Conservation (phyloP, 2,888 invertebrate genomes). For the Leptothorax acervorum region DNA sequence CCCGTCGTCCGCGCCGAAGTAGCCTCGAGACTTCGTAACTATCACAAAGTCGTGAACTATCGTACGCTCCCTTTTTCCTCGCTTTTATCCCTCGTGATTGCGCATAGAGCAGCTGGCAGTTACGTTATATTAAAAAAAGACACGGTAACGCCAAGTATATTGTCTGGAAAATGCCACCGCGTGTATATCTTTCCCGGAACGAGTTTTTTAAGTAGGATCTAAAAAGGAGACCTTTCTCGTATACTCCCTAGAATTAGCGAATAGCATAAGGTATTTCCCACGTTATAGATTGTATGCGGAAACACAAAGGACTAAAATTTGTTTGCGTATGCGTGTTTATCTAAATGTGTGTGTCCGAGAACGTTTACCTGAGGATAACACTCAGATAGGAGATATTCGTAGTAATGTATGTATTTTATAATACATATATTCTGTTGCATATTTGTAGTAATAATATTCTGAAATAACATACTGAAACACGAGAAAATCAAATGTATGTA, state of each 20-base stretch:
- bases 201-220: constrained; percentile 22
- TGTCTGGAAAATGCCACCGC: background rate
- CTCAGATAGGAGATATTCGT: background rate
- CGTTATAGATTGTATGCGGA: background rate
- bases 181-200: background rate
- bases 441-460: background rate
- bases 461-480: background rate
- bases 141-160: constrained; percentile 10
- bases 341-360: background rate
- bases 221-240: background rate
- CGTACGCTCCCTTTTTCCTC: constrained; percentile 28
- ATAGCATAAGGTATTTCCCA: background rate
- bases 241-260: background rate
- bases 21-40: constrained; percentile 68
- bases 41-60: constrained; percentile 48
- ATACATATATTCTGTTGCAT: background rate
- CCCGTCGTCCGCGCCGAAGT: constrained; percentile 37
- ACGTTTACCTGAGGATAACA: background rate
- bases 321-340: background rate
- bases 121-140: constrained; percentile 41
- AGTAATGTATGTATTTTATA: background rate
- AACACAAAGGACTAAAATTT: background rate
- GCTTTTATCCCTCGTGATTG: constrained; percentile 50
- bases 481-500: background rate
- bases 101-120: constrained; percentile 1